Evolutionary conservation across 2,888 invertebrate genomes (phyloP).

Genomic region (Hemistola chrysoprasaria): DNA sequence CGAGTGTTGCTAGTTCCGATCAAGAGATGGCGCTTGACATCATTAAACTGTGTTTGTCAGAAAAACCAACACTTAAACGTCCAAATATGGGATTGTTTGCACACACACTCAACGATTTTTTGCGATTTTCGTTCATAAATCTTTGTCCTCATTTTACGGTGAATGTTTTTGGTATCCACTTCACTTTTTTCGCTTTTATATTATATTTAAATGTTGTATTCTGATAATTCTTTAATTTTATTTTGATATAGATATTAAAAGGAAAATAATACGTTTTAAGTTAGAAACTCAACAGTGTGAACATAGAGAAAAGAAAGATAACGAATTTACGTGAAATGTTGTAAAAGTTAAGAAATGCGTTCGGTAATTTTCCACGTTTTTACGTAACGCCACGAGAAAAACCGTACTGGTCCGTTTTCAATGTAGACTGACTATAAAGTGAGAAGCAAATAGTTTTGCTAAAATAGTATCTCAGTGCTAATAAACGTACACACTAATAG

Average conservation of each 20-base stretch:
- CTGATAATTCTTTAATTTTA: no score
- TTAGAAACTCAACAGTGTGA: no score
- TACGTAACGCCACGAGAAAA: no score
- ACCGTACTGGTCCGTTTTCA: no score
- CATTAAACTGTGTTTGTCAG: constrained; percentile 37
- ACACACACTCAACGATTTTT: constrained; percentile 36
- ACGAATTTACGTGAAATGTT: no score
- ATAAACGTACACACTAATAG: constrained; percentile 1
- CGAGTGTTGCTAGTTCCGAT: background rate
- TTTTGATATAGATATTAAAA: no score
- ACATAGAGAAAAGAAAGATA: no score
- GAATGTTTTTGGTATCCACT: constrained; percentile 6
- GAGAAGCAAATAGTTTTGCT: no score
- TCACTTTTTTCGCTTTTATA: constrained; percentile 6
- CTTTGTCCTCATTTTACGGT: constrained; percentile 42
- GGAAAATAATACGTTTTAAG: no score
- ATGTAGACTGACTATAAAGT: no score
- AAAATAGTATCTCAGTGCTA: background rate
- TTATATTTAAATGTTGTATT: background rate
- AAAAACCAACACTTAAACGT: constrained; percentile 49
- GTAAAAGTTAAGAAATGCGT: no score
- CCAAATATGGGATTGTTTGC: constrained; percentile 48
- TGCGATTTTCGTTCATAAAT: constrained; percentile 30
- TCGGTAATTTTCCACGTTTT: no score
- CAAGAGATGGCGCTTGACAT: constrained; percentile 20